phyloP scores from a whole-genome alignment of 2,797 vertebrate genomes.

The Oreochromis mossambicus region DNA sequence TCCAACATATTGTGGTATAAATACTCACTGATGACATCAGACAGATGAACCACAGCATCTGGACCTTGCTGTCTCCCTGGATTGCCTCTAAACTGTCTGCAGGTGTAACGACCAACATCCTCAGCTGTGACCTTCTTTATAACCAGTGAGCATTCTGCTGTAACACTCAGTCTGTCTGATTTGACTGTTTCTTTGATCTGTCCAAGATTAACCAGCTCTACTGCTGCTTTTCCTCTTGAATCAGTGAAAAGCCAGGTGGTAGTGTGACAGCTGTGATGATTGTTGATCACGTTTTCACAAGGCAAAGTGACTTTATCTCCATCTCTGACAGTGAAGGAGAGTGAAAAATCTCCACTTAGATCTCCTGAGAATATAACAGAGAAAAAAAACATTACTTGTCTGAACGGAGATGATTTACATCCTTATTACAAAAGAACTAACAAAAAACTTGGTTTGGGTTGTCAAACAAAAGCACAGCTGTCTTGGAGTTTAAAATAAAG shows the following conservation, averaged over 20 bases:
- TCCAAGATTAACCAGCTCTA: neutral
- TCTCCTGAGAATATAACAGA: neutral
- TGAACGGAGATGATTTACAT: neutral
- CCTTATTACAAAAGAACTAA: neutral
- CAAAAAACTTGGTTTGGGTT: neutral
- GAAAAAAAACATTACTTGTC: neutral
- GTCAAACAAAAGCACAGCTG: neutral
- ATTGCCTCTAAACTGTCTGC: neutral
- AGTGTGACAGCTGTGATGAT: neutral
- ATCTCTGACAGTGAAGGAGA: neutral
- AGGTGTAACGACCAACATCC: neutral
- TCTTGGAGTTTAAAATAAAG: neutral
- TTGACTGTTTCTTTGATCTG: accelerated
- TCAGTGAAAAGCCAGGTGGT: neutral
- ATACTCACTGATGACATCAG: neutral
- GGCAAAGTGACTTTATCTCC: neutral
- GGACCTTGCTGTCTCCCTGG: neutral
- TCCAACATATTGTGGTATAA: neutral
- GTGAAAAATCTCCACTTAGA: neutral
- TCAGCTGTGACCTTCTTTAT: neutral
- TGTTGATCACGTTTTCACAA: neutral
- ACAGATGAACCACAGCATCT: neutral
- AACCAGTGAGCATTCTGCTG: neutral
- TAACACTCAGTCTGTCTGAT: neutral
- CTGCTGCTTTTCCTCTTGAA: neutral